Evolutionary conservation across 2,888 invertebrate genomes (phyloP), one percentile per base, ranked within the genome.

Genomic region (Anoplius nigerrimus): DNA sequence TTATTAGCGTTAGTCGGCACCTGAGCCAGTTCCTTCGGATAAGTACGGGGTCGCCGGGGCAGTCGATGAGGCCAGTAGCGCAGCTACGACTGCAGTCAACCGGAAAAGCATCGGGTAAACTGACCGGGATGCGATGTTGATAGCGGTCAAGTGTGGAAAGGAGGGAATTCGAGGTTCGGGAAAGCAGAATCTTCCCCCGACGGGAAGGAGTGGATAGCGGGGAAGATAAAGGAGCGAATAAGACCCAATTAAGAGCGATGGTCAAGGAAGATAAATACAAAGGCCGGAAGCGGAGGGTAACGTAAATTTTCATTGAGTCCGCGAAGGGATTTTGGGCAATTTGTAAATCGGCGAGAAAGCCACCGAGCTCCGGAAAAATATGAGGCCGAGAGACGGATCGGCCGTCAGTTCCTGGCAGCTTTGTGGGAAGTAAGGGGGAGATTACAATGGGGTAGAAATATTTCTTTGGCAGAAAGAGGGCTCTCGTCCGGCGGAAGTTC

Each of bases 181-280:
- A 6, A 1, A 13, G 34, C 11, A 34, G 34, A 13, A 13, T 34
- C 34, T 34, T 34, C 1, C 34, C 8, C 21, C 24, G 13, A 6
- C 22, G 18, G 16, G 34, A 34, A 6, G 34, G 34, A 11, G 34
- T n/a, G n/a, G n/a, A n/a, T n/a, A n/a, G n/a, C n/a, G n/a, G 11
- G 34, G 11, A 42, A 55, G 53, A 22, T 8, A 24, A 6, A 24
- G 21, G 56, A 57, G 46, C 24, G 48, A 64, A 65, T 62, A 65
- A 71, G 75, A 75, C 71, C 74, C 66, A 76, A 79, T 80, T 78
- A 78, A 66, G 63, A 65, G 71, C 59, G 67, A 56, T 66, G 65
- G 70, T 72, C 75, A 63, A 69, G 62, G 54, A 67, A 69, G 34
- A 34, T 34, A 34, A 8, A 48, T 48, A 2, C 13, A 48, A 16